Base-by-base conservation (phyloP, 2,113 vertebrate genomes). In the Butorides virescens region DNA sequence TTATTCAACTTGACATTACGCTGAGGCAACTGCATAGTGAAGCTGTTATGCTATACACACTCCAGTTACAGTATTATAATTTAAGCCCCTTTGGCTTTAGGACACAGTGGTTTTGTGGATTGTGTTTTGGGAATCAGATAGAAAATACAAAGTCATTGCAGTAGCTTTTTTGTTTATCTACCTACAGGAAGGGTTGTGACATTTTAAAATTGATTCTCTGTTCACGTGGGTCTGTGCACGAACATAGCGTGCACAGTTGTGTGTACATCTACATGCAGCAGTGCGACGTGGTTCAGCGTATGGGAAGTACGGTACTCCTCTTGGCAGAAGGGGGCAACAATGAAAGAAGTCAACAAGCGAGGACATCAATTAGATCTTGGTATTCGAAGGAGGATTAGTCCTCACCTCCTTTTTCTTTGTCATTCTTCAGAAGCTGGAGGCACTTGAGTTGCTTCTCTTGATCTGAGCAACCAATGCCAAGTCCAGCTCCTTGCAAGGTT, bases 141-240 rank as follows among this genome's bases (percentile, higher is more conserved):
- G 39, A 50, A 74, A 92, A 50, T n/a, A 26, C 7, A 5, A 56
- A 66, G 29, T 55, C 30, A 39, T 7, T 37, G 13, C 66, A 42
- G 27, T 29, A 58, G 17, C 17, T 15, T n/a, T 86, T 84, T 44
- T 63, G 37, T 86, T 78, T 39, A 36, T 80, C 13, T 4, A 26
- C 4, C 15, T 84, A 34, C 8, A 70, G 23, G 39, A 73, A 52
- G 23, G 56, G 8, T 26, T 58, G 9, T 50, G 52, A 53, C 36
- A 29, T 25, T 59, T 59, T 7, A 47, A 56, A 73, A 70, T 34
- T 11, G 10, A 29, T 42, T 16, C 19, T 11, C 47, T 78, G 13
- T 75, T 90, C 21, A 21, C 0, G 1, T 19, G 37, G 19, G 19
- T 59, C 10, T 55, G 10, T 44, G 11, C 52, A 5, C 0, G 2